These are phyloP conservation scores for Mycetomoellerius zeteki DNA, from an alignment of 1,140 invertebrate genomes.

Conservation along the genomic window DNA sequence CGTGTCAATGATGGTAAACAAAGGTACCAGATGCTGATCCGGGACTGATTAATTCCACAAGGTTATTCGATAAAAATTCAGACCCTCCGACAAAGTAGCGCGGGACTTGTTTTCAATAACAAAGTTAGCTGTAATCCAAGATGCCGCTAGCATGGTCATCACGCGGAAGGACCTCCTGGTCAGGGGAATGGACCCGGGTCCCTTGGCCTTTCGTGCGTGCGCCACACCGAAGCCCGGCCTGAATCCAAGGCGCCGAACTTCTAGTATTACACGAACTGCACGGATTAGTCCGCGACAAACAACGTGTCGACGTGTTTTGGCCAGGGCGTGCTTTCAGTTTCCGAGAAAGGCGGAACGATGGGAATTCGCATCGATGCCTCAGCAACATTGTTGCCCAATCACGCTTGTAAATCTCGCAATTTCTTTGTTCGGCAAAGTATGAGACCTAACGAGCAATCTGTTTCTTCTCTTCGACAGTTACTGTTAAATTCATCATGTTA, in stretches of 20 bases:
- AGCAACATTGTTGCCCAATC: slow-evolving; percentile 45
- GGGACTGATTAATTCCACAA: slow-evolving; percentile 58
- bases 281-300: slow-evolving; percentile 49
- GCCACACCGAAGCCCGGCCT: background rate
- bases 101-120: slow-evolving; percentile 48
- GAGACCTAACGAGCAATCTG: slow-evolving; percentile 3
- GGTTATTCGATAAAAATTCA: slow-evolving; percentile 47
- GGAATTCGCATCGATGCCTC: slow-evolving; percentile 39
- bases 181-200: background rate
- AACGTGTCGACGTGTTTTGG: slow-evolving; percentile 57
- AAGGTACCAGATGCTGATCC: slow-evolving; percentile 28
- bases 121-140: slow-evolving; percentile 65
- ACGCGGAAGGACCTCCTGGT: slow-evolving; percentile 43
- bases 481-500: no score
- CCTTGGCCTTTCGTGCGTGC: slow-evolving; percentile 11
- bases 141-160: slow-evolving; percentile 39
- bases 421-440: slow-evolving; percentile 31
- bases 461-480: background rate
- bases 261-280: slow-evolving; percentile 64
- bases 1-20: slow-evolving; percentile 22
- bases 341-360: slow-evolving; percentile 31
- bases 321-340: slow-evolving; percentile 38
- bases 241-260: slow-evolving; percentile 54
- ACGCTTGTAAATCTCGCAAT: slow-evolving; percentile 21
- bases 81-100: slow-evolving; percentile 42